These are phyloP conservation scores for Thalassarche chlororhynchos DNA, from an alignment of 2,113 vertebrate genomes.

Conservation along the genomic window DNA sequence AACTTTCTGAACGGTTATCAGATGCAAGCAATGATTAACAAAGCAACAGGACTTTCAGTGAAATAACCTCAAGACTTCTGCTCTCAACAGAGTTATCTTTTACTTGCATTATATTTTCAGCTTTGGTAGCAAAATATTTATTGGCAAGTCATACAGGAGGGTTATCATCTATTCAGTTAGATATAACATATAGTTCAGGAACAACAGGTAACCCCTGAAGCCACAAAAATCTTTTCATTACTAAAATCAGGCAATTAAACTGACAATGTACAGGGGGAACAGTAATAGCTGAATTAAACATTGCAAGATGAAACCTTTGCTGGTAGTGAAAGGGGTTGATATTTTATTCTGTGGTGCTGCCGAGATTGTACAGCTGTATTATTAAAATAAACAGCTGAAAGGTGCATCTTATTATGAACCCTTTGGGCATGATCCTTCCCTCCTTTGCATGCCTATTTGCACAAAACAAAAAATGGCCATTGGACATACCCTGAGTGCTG, in stretches of 20 bases:
- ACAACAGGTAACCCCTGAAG: neutral
- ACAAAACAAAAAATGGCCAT: neutral
- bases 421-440: neutral
- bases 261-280: neutral
- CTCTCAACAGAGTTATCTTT: neutral
- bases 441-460: slow-evolving; percentile 3
- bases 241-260: slow-evolving; percentile 46
- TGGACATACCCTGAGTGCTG: neutral
- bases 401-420: neutral
- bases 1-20: neutral
- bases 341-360: slow-evolving; percentile 25
- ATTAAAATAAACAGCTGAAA: slow-evolving; percentile 62
- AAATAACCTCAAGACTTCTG: slow-evolving; percentile 8
- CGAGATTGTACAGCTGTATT: slow-evolving; percentile 30
- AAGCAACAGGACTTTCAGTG: neutral
- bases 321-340: slow-evolving; percentile 7
- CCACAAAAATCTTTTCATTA: slow-evolving; percentile 37
- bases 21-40: neutral
- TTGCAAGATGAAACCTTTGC: slow-evolving; percentile 54
- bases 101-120: neutral
- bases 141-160: neutral
- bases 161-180: slow-evolving; percentile 12
- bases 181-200: neutral
- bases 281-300: slow-evolving; percentile 42
- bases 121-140: slow-evolving; percentile 20